phyloP scores from a whole-genome alignment of 2,888 invertebrate genomes.

The Leptopterna dolabrata region DNA sequence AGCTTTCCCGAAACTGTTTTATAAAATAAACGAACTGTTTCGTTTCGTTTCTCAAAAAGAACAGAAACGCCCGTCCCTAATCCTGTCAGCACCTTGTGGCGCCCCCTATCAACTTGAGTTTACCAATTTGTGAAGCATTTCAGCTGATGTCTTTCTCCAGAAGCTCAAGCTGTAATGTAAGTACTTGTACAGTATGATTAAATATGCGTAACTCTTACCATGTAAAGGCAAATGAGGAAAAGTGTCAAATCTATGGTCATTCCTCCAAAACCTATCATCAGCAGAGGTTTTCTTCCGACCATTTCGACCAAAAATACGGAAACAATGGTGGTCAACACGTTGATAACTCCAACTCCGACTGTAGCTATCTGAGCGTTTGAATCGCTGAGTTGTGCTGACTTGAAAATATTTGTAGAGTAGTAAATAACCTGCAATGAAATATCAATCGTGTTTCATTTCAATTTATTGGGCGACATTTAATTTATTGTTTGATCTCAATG shows the following conservation, averaged over 20 bases:
- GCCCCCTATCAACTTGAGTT: no score
- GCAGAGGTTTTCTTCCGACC: constrained; percentile 84
- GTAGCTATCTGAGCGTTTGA: constrained; percentile 76
- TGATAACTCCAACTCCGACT: constrained; percentile 84
- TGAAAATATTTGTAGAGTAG: constrained; percentile 86
- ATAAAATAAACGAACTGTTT: no score
- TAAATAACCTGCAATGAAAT: constrained; percentile 73
- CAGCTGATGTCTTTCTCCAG: no score
- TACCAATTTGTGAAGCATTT: no score
- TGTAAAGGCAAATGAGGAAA: constrained; percentile 74
- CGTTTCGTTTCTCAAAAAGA: no score
- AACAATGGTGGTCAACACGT: constrained; percentile 86
- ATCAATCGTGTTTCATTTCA: not conserved
- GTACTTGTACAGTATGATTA: no score
- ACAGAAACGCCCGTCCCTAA: no score
- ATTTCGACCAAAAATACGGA: constrained; percentile 83
- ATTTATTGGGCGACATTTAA: no score
- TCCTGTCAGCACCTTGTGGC: no score
- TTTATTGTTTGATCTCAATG: no score
- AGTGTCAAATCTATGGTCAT: constrained; percentile 80
- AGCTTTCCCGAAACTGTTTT: no score
- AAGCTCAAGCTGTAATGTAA: no score
- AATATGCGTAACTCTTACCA: constrained; percentile 66
- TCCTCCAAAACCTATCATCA: constrained; percentile 81
- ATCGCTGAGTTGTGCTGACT: constrained; percentile 73